Conservation (phyloP, 1,140 invertebrate genomes). For the Orchestia grillus region DNA sequence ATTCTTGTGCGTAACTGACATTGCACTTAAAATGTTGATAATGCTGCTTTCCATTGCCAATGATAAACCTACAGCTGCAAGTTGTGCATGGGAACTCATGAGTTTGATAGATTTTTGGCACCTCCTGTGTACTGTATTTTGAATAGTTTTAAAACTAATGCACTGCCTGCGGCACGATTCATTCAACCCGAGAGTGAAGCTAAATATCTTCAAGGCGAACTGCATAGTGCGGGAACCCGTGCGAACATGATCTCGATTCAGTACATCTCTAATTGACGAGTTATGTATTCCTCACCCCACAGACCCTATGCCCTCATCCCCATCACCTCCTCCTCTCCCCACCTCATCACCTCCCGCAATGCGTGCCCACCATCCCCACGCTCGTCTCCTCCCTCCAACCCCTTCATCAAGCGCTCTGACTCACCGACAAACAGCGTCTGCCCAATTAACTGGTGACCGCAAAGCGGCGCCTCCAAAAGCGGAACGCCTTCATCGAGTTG, state of each 20-base stretch:
- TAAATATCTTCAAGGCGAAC: background rate
- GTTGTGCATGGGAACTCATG: background rate
- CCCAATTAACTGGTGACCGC: background rate
- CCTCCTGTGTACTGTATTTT: background rate
- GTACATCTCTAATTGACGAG: background rate
- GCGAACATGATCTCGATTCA: background rate
- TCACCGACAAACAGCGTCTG: background rate
- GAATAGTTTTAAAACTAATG: background rate
- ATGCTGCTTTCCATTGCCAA: background rate
- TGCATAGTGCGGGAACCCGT: background rate
- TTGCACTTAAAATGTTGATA: background rate
- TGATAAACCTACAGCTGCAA: background rate
- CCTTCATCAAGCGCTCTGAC: background rate
- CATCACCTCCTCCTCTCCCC: conserved; percentile 3
- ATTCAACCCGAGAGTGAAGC: background rate
- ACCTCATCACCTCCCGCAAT: background rate
- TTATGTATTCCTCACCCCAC: background rate
- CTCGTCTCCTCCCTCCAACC: background rate
- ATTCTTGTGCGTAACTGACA: background rate
- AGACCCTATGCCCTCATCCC: background rate
- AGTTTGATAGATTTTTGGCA: background rate
- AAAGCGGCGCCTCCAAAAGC: background rate
- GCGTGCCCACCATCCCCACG: background rate
- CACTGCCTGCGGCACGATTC: background rate
- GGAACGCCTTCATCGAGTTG: background rate